Evolutionary conservation across 2,888 invertebrate species (phyloP), one percentile per base, ranked within the genome.

Genomic region (Patella caerulea): DNA sequence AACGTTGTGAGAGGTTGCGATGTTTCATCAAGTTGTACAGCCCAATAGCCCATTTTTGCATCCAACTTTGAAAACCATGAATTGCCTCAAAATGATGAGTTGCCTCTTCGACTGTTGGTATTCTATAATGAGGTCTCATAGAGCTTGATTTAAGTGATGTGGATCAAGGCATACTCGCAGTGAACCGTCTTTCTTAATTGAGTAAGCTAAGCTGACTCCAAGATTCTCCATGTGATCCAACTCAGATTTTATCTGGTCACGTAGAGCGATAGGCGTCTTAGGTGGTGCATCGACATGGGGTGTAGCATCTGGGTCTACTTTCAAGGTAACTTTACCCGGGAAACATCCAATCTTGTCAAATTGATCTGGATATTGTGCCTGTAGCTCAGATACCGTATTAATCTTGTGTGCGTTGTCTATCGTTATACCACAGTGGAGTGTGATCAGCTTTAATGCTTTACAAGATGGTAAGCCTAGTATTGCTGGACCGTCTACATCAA

Each of bases 1-100:
- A 83, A 83, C 4, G 84, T 82, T 5, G 82, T 83, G 34, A 34
- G 34, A 34, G 34, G 34, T 34, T 34, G 34, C 34, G 34, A 34
- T 34, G 34, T 34, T 34, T 34, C 34, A 4, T 34, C 34, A 34
- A 34, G 34, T 34, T 34, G 34, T 4, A 34, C 34, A 34, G 34
- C 34, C 34, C 24, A 34, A 34, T 34, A 34, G 34, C 34, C 34
- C 34, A 34, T 34, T 34, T 34, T 34, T 34, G 34, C 34, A 34
- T 34, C 34, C 34, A 34, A 34, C 34, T 34, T 34, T 34, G 34
- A 34, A 34, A 34, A 34, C 34, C 34, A 34, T 34, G 34, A 34
- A 34, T 34, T 34, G 2, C 34, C 2, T 2, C 34, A 34, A 34
- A 4, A 34, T 34, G 34, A 4, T 34, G 34, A 34, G 34, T 34